A percentile compares a stretch with the other conserved stretches of the same genome.
These are phyloP conservation scores for Epizoanthus rinbou DNA, from an alignment of 92 coral and sea anemone species.

Conservation along the genomic window DNA sequence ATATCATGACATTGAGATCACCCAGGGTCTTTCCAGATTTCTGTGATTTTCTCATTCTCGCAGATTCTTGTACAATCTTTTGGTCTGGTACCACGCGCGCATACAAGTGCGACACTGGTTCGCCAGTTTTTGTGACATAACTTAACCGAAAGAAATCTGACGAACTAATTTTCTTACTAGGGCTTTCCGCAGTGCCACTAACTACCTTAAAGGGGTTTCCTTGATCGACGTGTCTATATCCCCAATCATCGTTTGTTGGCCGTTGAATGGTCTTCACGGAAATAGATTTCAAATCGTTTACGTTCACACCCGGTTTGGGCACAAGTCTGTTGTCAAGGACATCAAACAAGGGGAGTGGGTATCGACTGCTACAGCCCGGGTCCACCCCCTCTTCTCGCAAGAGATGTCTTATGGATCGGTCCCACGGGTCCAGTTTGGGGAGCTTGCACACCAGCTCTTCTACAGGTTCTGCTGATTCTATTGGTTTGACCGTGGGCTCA, in stretches of 20 bases:
- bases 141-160: slow-evolving; percentile 71
- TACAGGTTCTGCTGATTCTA: background rate
- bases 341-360: slow-evolving; percentile 65
- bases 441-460: slow-evolving; percentile 65
- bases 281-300: slow-evolving; percentile 33
- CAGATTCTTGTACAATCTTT: slow-evolving; percentile 39
- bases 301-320: slow-evolving; percentile 41
- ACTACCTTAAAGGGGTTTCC: slow-evolving; percentile 39
- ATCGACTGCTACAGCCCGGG: slow-evolving; percentile 66
- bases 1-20: slow-evolving; percentile 71
- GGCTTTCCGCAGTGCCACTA: background rate
- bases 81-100: slow-evolving; percentile 64
- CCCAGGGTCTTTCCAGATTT: slow-evolving; percentile 8
- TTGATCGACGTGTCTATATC: slow-evolving; percentile 16
- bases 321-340: slow-evolving; percentile 69
- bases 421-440: slow-evolving; percentile 85
- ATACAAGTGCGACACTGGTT: slow-evolving; percentile 39
- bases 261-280: slow-evolving; percentile 68
- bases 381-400: slow-evolving; percentile 75
- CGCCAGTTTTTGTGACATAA: slow-evolving; percentile 47
- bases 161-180: slow-evolving; percentile 42
- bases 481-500: slow-evolving; percentile 27
- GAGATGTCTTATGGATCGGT: slow-evolving; percentile 71
- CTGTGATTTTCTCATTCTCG: background rate
- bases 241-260: slow-evolving; percentile 34